Evolutionary conservation across 2,888 invertebrate genomes (phyloP), one percentile per base, ranked within the genome.

Genomic region (Pammene fasciana): DNA sequence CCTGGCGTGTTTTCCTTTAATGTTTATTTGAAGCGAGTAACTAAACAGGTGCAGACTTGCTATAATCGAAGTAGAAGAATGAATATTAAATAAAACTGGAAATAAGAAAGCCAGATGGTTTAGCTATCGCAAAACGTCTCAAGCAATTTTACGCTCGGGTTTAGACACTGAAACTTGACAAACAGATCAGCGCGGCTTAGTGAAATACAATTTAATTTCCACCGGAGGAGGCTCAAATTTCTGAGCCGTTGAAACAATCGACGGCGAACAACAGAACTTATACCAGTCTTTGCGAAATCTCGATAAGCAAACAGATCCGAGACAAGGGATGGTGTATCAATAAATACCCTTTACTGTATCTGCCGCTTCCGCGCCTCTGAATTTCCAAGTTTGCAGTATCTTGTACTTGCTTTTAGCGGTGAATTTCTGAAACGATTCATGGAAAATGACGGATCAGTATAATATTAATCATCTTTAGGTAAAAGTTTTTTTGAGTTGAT

Each of bases 301-400:
- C 77, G 71, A 79, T 78, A 75, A 72, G 76, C 71, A 74, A 72
- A 71, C 70, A 68, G 70, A 71, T 68, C 78, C 77, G 71, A 78
- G 76, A 84, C 83, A 82, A 82, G 71, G 76, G 76, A 77, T 84
- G 83, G 76, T 76, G 72, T 73, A 74, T 76, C 78, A 70, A 82
- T 81, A 84, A 86, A 84, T 82, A 84, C 82, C 82, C 80, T 81
- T 82, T 84, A 83, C 81, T 80, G 56, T 59, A 79, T 81, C 76
- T 74, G 74, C 72, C 75, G 75, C 75, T 80, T 79, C 77, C 79
- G 76, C 77, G 72, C 77, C 78, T 57, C 66, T 10, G 45, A 68
- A 34, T 68, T 61, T 60, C 46, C 38, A 41, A 59, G 57, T 57
- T 36, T 48, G 57, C 57, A 18, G 13, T 52, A 50, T 50, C 50